Evolutionary conservation across 1,140 invertebrate species (phyloP).

Genomic region (Cydia pomonella): DNA sequence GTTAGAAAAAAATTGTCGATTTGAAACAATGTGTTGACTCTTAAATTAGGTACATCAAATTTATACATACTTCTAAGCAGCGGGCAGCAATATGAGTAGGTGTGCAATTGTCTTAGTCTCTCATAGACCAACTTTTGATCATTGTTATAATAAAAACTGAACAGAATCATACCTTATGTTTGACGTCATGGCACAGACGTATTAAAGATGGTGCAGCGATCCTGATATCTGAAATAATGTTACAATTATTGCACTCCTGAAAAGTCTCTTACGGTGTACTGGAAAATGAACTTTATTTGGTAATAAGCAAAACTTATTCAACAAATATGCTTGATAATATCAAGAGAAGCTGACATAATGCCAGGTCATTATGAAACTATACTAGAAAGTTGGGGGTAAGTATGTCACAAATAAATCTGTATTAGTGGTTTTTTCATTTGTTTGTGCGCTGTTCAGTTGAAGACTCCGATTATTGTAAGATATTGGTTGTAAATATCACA

Average conservation of each 20-base stretch:
- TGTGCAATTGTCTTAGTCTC: too few species aligned
- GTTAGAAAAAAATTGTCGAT: too few species aligned
- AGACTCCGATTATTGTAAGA: background rate
- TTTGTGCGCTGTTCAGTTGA: background rate
- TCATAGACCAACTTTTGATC: too few species aligned
- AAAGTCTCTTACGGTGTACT: background rate
- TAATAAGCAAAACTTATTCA: background rate
- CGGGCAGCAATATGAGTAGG: too few species aligned
- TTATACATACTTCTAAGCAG: too few species aligned
- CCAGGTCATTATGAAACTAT: background rate
- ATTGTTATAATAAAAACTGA: background rate
- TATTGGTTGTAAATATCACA: background rate
- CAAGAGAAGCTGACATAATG: background rate
- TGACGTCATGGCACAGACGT: slow-evolving; percentile 5
- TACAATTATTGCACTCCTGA: background rate
- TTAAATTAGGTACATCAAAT: too few species aligned
- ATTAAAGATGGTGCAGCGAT: background rate
- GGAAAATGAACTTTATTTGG: background rate
- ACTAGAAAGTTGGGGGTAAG: too few species aligned
- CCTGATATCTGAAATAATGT: slow-evolving; percentile 16
- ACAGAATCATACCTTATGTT: background rate
- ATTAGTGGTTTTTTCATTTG: background rate
- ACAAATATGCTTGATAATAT: background rate
- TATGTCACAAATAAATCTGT: slow-evolving; percentile 1
- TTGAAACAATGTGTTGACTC: too few species aligned